Conservation (phyloP, 2,113 vertebrate genomes). For the Psephotus haematonotus region DNA sequence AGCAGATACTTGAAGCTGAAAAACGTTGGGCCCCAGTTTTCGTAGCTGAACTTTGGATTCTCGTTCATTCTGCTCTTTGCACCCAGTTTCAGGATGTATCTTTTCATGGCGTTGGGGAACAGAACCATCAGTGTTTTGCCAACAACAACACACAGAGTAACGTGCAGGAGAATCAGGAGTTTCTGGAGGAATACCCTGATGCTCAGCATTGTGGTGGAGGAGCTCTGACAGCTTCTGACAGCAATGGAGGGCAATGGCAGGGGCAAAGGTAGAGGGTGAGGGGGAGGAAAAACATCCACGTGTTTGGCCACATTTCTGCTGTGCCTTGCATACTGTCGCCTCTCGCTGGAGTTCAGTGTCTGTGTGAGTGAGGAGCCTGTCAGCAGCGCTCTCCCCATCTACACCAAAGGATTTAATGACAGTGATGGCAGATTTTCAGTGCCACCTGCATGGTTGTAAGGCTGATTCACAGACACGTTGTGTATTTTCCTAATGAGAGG, state of each 20-base stretch:
- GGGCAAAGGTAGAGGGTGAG: constrained; percentile 48
- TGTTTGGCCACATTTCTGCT: background rate
- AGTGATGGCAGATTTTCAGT: rapidly evolving
- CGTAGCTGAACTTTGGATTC: constrained; percentile 82
- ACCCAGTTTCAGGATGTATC: constrained; percentile 73
- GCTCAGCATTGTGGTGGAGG: background rate
- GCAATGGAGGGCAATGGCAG: background rate
- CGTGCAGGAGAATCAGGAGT: constrained; percentile 62
- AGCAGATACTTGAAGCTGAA: constrained; percentile 73
- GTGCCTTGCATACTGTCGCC: rapidly evolving
- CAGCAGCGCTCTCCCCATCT: rapidly evolving
- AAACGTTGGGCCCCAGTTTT: constrained; percentile 88
- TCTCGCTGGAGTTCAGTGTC: rapidly evolving
- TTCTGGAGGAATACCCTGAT: constrained; percentile 27
- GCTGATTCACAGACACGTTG: rapidly evolving
- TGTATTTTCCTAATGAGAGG: background rate
- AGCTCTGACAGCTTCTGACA: background rate
- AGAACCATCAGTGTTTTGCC: constrained; percentile 72
- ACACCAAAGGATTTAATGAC: background rate
- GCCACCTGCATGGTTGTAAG: background rate
- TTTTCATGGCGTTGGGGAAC: constrained; percentile 76
- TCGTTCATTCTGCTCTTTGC: constrained; percentile 73
- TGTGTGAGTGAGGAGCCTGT: rapidly evolving
- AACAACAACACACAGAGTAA: background rate
- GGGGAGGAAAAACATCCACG: background rate